These are phyloP conservation scores for Cromileptes altivelis DNA, from an alignment of 2,113 vertebrate genomes.

Conservation along the genomic window DNA sequence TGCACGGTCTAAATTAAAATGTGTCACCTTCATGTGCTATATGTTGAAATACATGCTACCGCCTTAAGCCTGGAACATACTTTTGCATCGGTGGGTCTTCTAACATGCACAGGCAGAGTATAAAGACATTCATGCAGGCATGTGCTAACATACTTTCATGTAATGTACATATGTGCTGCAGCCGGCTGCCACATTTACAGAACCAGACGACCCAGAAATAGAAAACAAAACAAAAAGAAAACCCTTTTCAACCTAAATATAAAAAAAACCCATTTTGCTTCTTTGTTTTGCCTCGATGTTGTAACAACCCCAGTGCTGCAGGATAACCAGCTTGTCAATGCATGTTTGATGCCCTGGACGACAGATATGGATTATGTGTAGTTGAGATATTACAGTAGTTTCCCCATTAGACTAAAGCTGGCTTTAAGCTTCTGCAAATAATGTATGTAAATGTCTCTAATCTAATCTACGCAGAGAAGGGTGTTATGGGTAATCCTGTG, in stretches of 20 bases:
- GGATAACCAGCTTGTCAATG: neutral
- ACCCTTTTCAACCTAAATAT: neutral
- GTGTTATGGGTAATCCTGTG: neutral
- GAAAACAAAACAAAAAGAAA: neutral
- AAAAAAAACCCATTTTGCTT: conserved; percentile 8
- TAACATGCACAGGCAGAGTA: conserved; percentile 23
- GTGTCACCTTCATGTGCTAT: conserved; percentile 12
- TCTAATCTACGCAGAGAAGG: neutral
- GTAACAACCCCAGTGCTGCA: neutral
- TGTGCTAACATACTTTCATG: conserved; percentile 44
- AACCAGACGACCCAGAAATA: neutral
- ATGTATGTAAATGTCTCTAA: neutral
- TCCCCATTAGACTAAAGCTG: neutral
- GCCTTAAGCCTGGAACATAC: conserved; percentile 17
- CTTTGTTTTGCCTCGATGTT: conserved; percentile 6
- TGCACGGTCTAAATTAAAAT: neutral
- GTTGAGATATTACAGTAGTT: neutral
- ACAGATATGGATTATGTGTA: neutral
- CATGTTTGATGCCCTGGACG: neutral
- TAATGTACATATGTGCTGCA: conserved; percentile 54
- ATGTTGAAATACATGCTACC: conserved; percentile 9
- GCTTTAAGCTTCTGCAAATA: neutral
- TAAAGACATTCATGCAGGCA: conserved; percentile 15
- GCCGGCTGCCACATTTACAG: conserved; percentile 13
- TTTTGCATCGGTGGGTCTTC: conserved; percentile 19